Conservation (phyloP, 2,797 vertebrate genomes). For the Hippopotamyrus pictus region DNA sequence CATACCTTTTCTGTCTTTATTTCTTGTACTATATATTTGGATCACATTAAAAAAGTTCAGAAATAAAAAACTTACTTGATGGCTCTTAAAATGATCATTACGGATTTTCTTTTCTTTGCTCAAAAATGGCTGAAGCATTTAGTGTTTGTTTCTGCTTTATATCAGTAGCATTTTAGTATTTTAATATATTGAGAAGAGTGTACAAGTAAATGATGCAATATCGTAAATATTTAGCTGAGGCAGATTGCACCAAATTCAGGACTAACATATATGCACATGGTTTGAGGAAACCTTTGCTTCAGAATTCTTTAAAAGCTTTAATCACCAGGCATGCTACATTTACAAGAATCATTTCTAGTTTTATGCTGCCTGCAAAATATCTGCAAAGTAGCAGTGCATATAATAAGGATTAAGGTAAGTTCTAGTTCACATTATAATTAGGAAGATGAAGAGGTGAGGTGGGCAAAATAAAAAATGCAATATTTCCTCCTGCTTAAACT, state of each 20-base stretch:
- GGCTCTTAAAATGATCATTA: background rate
- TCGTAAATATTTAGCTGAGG: background rate
- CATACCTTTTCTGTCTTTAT: background rate
- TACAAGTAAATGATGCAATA: background rate
- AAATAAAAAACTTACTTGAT: background rate
- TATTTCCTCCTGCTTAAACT: background rate
- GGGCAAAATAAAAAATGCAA: background rate
- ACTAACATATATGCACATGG: background rate
- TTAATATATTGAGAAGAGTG: background rate
- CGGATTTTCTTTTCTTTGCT: background rate
- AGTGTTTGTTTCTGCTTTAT: background rate
- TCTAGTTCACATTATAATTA: background rate
- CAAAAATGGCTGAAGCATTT: background rate
- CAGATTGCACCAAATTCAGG: background rate
- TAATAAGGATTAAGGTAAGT: background rate
- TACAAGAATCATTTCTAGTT: background rate
- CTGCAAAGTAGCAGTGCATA: background rate
- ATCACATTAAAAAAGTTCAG: background rate
- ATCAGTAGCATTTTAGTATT: background rate
- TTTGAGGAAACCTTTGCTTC: background rate
- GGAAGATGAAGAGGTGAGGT: background rate
- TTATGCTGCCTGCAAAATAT: background rate
- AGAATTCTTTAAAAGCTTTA: background rate
- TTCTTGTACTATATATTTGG: background rate
- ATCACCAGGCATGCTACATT: background rate